These are phyloP conservation scores for Uloborus plumipes DNA, from an alignment of 2,888 invertebrate species.

Conservation along the genomic window DNA sequence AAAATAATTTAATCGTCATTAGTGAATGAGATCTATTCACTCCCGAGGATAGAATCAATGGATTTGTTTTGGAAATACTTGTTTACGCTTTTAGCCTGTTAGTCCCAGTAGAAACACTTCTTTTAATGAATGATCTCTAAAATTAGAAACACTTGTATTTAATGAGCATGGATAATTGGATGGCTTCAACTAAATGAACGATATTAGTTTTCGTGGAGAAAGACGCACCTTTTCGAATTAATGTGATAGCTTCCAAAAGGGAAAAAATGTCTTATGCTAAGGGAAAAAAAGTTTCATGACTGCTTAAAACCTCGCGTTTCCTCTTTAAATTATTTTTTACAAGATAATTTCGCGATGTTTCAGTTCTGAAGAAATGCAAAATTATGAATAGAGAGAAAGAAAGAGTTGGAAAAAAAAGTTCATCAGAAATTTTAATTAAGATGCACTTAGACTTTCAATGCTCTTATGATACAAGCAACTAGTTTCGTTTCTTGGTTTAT, in stretches of 20 bases:
- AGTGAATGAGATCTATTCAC: slow-evolving; percentile 44
- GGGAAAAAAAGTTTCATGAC: no score
- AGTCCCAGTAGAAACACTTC: slow-evolving; percentile 27
- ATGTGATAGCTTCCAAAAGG: slow-evolving; percentile 13
- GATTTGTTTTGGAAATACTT: slow-evolving; percentile 30
- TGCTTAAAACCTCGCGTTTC: no score
- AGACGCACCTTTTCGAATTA: slow-evolving; percentile 36
- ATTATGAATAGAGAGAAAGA: no score
- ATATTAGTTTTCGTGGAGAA: slow-evolving; percentile 21
- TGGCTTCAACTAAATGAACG: slow-evolving; percentile 29
- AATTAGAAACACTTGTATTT: slow-evolving; percentile 55
- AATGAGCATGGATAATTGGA: slow-evolving; percentile 54
- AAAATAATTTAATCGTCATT: slow-evolving; percentile 47
- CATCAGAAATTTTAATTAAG: no score
- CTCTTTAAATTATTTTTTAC: no score
- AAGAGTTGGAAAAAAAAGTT: no score
- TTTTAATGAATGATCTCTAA: slow-evolving; percentile 52
- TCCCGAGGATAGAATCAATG: slow-evolving; percentile 35
- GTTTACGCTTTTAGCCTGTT: slow-evolving; percentile 18
- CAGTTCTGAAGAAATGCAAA: no score
- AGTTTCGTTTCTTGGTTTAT: no score
- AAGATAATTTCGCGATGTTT: no score
- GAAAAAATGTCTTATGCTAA: background rate
- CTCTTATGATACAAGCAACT: no score
- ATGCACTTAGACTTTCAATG: no score